A percentile compares a stretch with the other conserved stretches of the same genome.
Evolutionary conservation across 2,797 vertebrate genomes (phyloP).

Genomic region (Masticophis lateralis): DNA sequence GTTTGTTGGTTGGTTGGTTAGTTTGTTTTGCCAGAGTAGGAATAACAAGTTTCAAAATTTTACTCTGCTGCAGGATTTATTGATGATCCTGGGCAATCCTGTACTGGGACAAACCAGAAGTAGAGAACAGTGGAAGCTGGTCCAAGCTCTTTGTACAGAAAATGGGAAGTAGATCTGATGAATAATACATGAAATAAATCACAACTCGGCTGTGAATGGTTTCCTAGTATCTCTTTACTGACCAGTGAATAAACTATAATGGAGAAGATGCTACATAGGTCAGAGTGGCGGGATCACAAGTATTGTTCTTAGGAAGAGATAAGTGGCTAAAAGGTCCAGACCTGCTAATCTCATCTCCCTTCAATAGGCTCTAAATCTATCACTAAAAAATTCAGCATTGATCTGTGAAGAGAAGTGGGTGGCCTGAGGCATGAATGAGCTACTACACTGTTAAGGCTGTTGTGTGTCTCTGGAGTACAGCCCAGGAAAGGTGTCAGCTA

Average conservation of each 20-base stretch:
- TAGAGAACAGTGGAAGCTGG: background rate
- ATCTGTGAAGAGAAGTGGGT: constrained; percentile 60
- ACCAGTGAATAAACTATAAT: background rate
- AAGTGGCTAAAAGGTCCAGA: constrained; percentile 61
- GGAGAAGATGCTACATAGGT: background rate
- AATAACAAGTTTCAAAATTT: background rate
- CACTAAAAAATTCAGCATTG: constrained; percentile 68
- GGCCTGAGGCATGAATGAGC: constrained; percentile 64
- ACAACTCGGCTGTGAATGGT: background rate
- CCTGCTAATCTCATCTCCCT: constrained; percentile 63
- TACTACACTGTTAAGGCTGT: constrained; percentile 56
- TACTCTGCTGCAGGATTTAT: background rate
- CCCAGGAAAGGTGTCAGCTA: constrained; percentile 60
- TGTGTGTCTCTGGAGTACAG: constrained; percentile 43
- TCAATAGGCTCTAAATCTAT: constrained; percentile 66
- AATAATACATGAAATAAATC: constrained; percentile 3
- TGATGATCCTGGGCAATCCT: background rate
- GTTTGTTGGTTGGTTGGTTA: background rate
- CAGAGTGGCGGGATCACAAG: constrained; percentile 45
- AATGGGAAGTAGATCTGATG: background rate
- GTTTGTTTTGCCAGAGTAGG: background rate
- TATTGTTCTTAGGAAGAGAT: constrained; percentile 45
- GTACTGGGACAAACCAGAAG: background rate
- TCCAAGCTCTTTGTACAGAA: background rate
- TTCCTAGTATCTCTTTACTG: background rate